These are phyloP conservation scores for Thaumatotibia leucotreta DNA, from an alignment of 1,140 invertebrate genomes.

Conservation along the genomic window DNA sequence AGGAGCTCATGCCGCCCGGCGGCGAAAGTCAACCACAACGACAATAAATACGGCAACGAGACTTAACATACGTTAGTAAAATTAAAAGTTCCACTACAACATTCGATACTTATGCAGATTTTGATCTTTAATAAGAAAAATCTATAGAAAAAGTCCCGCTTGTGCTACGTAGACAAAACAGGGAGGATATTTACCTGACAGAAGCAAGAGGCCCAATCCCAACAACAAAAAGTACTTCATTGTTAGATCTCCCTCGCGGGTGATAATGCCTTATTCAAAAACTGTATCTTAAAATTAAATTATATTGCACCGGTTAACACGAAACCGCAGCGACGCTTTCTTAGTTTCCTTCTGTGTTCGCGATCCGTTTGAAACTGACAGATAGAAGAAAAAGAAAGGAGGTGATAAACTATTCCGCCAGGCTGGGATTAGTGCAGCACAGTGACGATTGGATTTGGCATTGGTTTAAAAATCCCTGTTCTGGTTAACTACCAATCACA, in stretches of 20 bases:
- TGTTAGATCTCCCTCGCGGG: constrained; percentile 17
- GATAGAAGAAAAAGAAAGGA: neutral
- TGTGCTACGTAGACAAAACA: constrained; percentile 6
- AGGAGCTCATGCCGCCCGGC: constrained; percentile 17
- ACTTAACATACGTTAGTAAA: neutral
- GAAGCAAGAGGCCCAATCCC: constrained; percentile 40
- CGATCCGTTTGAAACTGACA: constrained; percentile 14
- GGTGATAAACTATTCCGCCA: neutral
- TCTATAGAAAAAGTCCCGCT: neutral
- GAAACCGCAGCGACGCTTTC: constrained; percentile 21
- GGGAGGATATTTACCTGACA: constrained; percentile 40
- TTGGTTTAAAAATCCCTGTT: neutral
- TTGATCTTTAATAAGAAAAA: neutral
- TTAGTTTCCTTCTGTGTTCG: constrained; percentile 9
- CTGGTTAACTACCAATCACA: constrained; percentile 21
- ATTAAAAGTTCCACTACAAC: neutral
- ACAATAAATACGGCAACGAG: neutral
- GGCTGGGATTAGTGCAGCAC: neutral
- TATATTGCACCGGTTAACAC: neutral
- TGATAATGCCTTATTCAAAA: neutral
- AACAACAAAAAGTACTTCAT: constrained; percentile 56
- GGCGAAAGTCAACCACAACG: neutral
- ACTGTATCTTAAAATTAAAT: neutral
- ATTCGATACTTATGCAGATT: neutral
- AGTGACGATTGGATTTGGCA: neutral